These are phyloP conservation scores for Netelia fuscicornis DNA, from an alignment of 2,888 invertebrate genomes.

Conservation along the genomic window DNA sequence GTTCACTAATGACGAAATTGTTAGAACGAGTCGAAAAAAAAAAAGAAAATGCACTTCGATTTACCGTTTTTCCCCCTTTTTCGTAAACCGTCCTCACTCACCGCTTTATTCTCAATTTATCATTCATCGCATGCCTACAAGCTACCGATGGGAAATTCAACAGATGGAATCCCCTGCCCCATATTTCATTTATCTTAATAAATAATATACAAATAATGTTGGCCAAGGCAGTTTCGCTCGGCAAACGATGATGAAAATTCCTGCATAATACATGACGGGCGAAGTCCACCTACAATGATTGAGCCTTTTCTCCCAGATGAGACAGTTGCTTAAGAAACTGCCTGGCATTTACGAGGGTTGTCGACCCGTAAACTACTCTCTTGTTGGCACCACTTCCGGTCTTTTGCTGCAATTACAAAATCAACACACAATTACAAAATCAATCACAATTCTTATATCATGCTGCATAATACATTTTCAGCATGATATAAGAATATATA, in stretches of 20 bases:
- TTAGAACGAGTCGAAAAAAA: slow-evolving; percentile 24
- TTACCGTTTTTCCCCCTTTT: slow-evolving; percentile 6
- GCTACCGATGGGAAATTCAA: slow-evolving; percentile 12
- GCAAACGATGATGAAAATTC: neutral
- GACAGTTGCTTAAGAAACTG: slow-evolving; percentile 97
- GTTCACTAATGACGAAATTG: slow-evolving; percentile 39
- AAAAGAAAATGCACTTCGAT: slow-evolving; percentile 29
- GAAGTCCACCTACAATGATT: slow-evolving; percentile 76
- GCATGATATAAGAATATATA: neutral
- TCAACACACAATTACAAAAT: neutral
- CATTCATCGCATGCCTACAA: slow-evolving; percentile 5
- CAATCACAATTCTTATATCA: too few species aligned
- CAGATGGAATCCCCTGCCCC: neutral
- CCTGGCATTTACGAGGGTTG: slow-evolving; percentile 96
- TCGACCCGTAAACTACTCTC: slow-evolving; percentile 97
- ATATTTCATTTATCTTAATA: slow-evolving; percentile 45
- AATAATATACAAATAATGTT: slow-evolving; percentile 62
- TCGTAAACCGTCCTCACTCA: neutral
- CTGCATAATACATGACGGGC: slow-evolving; percentile 52
- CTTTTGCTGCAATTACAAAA: slow-evolving; percentile 88
- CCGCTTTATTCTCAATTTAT: slow-evolving; percentile 28
- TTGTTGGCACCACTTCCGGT: slow-evolving; percentile 89
- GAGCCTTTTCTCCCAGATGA: slow-evolving; percentile 91
- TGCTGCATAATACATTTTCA: slow-evolving; percentile 14
- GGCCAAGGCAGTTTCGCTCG: slow-evolving; percentile 69